Conservation (phyloP, 2,113 vertebrate species). For the Brachyistius frenatus region DNA sequence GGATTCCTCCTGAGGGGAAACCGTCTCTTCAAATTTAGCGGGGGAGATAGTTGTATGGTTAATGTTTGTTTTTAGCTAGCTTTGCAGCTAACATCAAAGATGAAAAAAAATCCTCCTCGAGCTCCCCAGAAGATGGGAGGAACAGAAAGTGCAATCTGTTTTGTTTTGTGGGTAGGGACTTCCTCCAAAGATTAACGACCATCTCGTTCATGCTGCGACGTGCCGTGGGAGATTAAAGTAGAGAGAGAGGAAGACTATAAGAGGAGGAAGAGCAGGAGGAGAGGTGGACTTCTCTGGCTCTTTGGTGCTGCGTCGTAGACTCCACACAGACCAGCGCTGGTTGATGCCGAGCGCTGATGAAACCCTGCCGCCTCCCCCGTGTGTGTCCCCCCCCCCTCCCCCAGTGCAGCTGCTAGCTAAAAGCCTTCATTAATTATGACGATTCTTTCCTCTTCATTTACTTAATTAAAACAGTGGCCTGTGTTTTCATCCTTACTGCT, state of each 20-base stretch:
- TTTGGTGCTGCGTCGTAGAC: slow-evolving; percentile 70
- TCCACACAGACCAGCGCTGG: slow-evolving; percentile 71
- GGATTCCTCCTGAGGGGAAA: slow-evolving; percentile 42
- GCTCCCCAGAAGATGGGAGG: slow-evolving; percentile 40
- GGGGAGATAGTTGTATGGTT: slow-evolving; percentile 65
- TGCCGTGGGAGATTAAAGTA: slow-evolving; percentile 74
- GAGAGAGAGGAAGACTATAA: slow-evolving; percentile 51
- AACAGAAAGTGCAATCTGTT: slow-evolving; percentile 52
- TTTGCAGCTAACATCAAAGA: slow-evolving; percentile 93
- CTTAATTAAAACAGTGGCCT: slow-evolving; percentile 83
- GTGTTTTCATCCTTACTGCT: slow-evolving; percentile 71
- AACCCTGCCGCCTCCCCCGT: slow-evolving; percentile 23
- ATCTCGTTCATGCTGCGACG: slow-evolving; percentile 60
- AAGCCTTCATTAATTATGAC: slow-evolving; percentile 81
- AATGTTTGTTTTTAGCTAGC: slow-evolving; percentile 85
- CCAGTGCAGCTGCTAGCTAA: slow-evolving; percentile 82
- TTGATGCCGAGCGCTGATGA: slow-evolving; percentile 74
- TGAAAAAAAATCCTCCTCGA: slow-evolving; percentile 84
- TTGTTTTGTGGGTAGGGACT: slow-evolving; percentile 30
- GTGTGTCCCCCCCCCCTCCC: slow-evolving; percentile 9
- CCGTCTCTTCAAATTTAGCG: slow-evolving; percentile 33
- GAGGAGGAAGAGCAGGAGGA: slow-evolving; percentile 33
- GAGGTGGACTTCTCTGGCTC: slow-evolving; percentile 55
- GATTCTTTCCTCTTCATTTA: slow-evolving; percentile 82
- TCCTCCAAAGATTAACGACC: slow-evolving; percentile 49